A percentile compares a stretch with the other conserved stretches of the same genome.
Conservation (phyloP, 2,888 invertebrate species). For the Cenopis cana region DNA sequence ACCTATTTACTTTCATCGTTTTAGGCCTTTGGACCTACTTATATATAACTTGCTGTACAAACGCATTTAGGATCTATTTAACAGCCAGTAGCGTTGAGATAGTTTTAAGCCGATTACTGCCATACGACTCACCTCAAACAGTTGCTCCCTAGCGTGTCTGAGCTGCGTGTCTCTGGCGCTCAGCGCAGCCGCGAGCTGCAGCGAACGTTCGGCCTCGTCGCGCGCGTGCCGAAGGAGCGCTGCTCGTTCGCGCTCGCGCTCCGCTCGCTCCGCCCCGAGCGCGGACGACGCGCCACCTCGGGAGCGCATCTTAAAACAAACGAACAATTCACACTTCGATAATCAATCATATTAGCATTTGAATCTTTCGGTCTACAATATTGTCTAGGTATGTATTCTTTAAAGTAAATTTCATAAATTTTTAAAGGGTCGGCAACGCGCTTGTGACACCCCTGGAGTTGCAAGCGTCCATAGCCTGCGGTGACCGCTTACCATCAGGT, state of each 20-base stretch:
- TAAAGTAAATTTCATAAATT: no score
- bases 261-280: conserved; percentile 85
- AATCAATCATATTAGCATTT: no score
- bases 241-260: conserved; percentile 95
- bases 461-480: no score
- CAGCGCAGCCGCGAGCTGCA: conserved; percentile 94
- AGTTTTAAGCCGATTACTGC: not conserved
- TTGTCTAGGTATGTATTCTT: no score
- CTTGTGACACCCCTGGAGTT: no score
- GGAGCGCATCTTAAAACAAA: conserved; percentile 81
- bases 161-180: conserved; percentile 94
- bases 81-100: not conserved
- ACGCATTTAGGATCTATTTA: not conserved
- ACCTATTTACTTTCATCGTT: not conserved
- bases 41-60: no score
- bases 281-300: conserved; percentile 92
- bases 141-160: conserved; percentile 93
- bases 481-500: no score
- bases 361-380: not conserved
- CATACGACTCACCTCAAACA: conserved; percentile 88
- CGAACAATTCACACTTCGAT: not conserved
- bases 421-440: no score
- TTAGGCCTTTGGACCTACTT: not conserved
- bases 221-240: conserved; percentile 94
- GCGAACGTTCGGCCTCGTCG: conserved; percentile 95